Percentiles rank a stretch among this genome's conserved stretches.
These are phyloP conservation scores for Takifugu flavidus DNA, from an alignment of 2,113 vertebrate species.

Conservation along the genomic window DNA sequence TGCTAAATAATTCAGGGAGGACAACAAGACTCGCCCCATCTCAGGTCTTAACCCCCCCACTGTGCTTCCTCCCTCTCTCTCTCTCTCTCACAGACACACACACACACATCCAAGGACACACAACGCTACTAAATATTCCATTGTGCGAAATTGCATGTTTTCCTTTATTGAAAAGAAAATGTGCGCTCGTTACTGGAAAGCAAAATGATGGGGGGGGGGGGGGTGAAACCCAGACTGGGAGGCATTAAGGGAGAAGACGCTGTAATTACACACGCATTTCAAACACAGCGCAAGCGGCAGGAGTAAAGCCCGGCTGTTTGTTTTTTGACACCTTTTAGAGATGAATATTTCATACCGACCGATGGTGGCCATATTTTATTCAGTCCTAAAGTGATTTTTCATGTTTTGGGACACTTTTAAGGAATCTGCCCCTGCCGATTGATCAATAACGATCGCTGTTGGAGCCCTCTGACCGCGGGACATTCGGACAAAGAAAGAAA, in stretches of 20 bases:
- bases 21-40: slow-evolving; percentile 58
- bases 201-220: slow-evolving; percentile 53
- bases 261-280: not conserved
- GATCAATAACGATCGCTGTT: no score
- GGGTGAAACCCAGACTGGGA: slow-evolving; percentile 29
- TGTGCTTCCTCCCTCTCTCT: slow-evolving; percentile 28
- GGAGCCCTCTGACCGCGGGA: no score
- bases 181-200: slow-evolving; percentile 63
- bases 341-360: slow-evolving; percentile 17
- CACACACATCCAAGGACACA: slow-evolving; percentile 51
- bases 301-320: slow-evolving; percentile 23
- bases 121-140: slow-evolving; percentile 59
- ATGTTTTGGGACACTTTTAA: slow-evolving; percentile 6
- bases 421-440: not conserved
- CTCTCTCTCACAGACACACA: slow-evolving; percentile 15
- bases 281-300: slow-evolving; percentile 25
- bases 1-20: slow-evolving; percentile 68
- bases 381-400: slow-evolving; percentile 12
- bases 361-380: slow-evolving; percentile 10
- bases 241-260: slow-evolving; percentile 16
- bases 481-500: no score
- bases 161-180: slow-evolving; percentile 51
- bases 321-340: slow-evolving; percentile 7
- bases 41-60: slow-evolving; percentile 58
- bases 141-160: slow-evolving; percentile 53